Evolutionary conservation across 2,797 vertebrate species (phyloP).

Genomic region (Myioborus melanocephalus): DNA sequence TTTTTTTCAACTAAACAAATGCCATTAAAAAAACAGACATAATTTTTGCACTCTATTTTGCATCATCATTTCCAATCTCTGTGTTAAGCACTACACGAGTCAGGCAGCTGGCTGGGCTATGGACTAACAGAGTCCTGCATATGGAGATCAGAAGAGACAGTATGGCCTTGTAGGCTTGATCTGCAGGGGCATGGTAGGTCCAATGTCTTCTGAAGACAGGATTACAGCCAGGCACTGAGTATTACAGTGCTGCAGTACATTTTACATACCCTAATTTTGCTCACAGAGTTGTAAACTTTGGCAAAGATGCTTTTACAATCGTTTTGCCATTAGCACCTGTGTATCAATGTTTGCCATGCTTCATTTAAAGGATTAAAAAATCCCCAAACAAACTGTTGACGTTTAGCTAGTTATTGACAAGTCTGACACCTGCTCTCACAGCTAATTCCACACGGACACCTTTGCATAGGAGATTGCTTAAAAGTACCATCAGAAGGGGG

Average conservation of each 20-base stretch:
- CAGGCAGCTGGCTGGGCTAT: not conserved
- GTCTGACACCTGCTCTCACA: not conserved
- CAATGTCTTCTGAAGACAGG: not conserved
- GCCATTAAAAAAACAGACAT: not conserved
- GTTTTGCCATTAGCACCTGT: not conserved
- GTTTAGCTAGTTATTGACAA: not conserved
- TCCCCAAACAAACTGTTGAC: not conserved
- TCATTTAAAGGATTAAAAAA: not conserved
- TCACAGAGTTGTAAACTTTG: not conserved
- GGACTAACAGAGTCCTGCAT: not conserved
- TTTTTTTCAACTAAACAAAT: not conserved
- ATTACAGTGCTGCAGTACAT: not conserved
- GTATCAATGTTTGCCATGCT: not conserved
- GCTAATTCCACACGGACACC: not conserved
- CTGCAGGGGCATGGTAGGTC: not conserved
- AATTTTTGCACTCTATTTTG: not conserved
- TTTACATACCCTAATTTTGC: not conserved
- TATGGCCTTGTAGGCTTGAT: accelerated
- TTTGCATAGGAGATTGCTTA: not conserved
- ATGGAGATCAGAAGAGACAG: not conserved
- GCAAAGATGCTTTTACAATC: not conserved
- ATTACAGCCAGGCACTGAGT: not conserved
- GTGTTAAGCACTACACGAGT: not conserved
- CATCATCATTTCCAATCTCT: not conserved
- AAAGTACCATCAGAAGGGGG: not conserved